Evolutionary conservation across 2,797 vertebrate species (phyloP).

Genomic region (Chromobotia macracanthus): DNA sequence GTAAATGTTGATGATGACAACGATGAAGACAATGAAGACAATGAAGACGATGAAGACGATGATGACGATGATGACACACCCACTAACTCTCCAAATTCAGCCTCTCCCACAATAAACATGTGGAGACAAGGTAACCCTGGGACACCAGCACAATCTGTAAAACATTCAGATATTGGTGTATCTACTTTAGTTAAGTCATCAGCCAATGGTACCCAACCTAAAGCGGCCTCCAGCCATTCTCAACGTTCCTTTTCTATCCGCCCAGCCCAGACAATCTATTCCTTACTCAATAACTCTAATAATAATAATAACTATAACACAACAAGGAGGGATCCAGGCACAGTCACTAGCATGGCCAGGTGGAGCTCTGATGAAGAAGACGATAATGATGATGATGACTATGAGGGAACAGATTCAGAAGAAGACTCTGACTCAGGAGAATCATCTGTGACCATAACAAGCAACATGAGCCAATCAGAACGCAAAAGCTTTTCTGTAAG

Average conservation of each 20-base stretch:
- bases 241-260: not conserved
- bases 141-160: conserved; percentile 13
- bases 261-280: not conserved
- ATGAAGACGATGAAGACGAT: not conserved
- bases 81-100: conserved; percentile 64
- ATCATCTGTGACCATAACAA: conserved; percentile 79
- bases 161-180: conserved; percentile 3
- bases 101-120: conserved; percentile 35
- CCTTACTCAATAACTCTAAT: conserved; percentile 7
- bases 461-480: conserved; percentile 76
- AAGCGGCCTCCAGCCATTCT: not conserved
- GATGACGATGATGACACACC: conserved; percentile 60
- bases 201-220: not conserved
- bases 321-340: conserved; percentile 10
- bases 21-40: not conserved
- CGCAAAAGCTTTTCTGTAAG: conserved; percentile 78
- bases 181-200: conserved; percentile 28
- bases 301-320: conserved; percentile 9
- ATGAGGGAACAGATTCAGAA: conserved; percentile 74
- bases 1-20: conserved; percentile 7
- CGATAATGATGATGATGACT: conserved; percentile 65
- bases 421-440: conserved; percentile 81
- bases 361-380: conserved; percentile 66
- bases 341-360: conserved; percentile 60
- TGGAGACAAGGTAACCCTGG: conserved; percentile 6